Conservation (phyloP, 2,113 vertebrate species). For the Chamaea fasciata region DNA sequence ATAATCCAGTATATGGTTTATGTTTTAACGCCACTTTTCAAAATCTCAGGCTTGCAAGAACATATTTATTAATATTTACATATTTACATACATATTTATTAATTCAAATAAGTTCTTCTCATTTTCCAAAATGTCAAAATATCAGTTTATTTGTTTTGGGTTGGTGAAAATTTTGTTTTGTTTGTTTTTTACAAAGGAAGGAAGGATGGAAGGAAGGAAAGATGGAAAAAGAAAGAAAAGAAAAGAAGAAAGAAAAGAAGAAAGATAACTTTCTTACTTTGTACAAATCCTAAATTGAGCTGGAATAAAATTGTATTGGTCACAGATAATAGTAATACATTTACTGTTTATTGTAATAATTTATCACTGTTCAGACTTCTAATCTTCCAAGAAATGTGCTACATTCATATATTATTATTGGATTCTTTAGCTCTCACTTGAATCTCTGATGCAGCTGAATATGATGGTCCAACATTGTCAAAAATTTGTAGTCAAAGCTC, state of each 20-base stretch:
- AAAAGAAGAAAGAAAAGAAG: accelerated
- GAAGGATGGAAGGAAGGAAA: background rate
- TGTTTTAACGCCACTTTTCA: background rate
- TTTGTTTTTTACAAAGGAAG: background rate
- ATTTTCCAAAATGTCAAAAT: background rate
- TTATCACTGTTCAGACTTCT: background rate
- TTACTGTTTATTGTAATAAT: background rate
- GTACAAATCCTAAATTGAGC: background rate
- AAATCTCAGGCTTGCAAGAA: background rate
- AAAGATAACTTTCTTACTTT: background rate
- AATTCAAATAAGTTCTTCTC: background rate
- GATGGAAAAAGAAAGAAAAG: accelerated
- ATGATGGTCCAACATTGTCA: background rate
- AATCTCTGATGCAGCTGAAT: background rate
- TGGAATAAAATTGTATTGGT: background rate
- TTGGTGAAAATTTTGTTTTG: background rate
- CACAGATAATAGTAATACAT: background rate
- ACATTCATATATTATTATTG: background rate
- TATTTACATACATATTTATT: background rate
- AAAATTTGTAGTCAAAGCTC: background rate
- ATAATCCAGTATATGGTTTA: background rate
- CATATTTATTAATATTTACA: too few species aligned
- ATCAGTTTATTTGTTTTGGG: background rate
- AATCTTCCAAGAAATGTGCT: background rate
- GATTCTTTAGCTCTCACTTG: background rate